Evolutionary conservation across 2,888 invertebrate species (phyloP).

Genomic region (Rhagonycha lutea): DNA sequence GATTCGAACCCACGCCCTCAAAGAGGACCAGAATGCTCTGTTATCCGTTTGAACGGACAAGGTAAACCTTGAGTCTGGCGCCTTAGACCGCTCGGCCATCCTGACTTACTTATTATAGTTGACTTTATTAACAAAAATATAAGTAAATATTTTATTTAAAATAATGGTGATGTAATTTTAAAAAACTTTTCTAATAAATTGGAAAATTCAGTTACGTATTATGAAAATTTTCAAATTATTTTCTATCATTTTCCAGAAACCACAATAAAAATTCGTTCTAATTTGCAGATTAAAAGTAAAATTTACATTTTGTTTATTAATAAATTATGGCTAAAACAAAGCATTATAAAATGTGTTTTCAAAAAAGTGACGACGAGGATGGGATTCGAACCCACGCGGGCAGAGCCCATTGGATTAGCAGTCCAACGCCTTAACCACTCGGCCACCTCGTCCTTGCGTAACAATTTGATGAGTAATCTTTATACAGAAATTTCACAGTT

Average conservation of each 20-base stretch:
- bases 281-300: no score
- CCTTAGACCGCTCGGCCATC: constrained; percentile 92
- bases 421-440: constrained; percentile 70
- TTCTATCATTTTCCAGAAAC: no score
- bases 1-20: constrained; percentile 58
- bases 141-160: neutral
- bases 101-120: constrained; percentile 60
- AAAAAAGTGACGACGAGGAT: constrained; percentile 51
- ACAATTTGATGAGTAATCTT: neutral
- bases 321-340: no score
- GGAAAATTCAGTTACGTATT: no score
- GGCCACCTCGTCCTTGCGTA: constrained; percentile 58
- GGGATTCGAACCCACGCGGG: constrained; percentile 69
- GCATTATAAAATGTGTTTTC: neutral
- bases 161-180: no score
- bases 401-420: constrained; percentile 68
- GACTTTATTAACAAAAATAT: neutral
- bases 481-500: no score
- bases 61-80: constrained; percentile 66
- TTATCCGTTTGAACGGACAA: constrained; percentile 26
- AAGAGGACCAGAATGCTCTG: constrained; percentile 55
- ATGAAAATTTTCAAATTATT: no score
- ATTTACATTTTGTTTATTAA: no score
- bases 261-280: no score
- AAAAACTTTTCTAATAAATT: no score